Percentiles rank a stretch among this genome's conserved stretches.
phyloP scores from a whole-genome alignment of 1,140 invertebrate genomes.

The Laodelphax striatellus region DNA sequence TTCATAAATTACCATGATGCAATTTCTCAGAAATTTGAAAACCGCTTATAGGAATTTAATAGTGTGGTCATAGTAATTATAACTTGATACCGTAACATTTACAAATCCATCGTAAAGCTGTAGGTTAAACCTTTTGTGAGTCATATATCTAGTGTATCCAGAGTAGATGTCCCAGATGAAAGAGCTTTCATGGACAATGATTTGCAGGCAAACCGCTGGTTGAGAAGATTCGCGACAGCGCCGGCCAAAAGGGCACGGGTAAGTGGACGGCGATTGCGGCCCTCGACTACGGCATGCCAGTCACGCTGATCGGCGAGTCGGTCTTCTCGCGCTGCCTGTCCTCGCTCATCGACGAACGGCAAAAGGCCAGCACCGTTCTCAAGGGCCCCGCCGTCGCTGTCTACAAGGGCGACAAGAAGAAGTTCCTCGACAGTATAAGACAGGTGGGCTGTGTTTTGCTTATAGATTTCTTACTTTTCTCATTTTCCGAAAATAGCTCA shows the following conservation, averaged over 20 bases:
- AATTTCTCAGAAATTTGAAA: no score
- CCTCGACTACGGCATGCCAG: slow-evolving; percentile 91
- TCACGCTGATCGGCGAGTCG: slow-evolving; percentile 95
- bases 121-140: no score
- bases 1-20: no score
- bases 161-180: no score
- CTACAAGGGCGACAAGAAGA: slow-evolving; percentile 55
- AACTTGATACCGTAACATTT: no score
- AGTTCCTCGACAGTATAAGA: slow-evolving; percentile 66
- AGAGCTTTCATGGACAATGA: no score
- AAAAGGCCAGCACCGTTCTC: slow-evolving; percentile 66
- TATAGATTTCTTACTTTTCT: no score
- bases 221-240: slow-evolving; percentile 88
- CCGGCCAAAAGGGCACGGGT: slow-evolving; percentile 98
- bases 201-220: slow-evolving; percentile 52
- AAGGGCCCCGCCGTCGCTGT: slow-evolving; percentile 45
- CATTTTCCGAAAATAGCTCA: no score
- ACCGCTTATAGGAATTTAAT: no score
- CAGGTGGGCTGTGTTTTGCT: slow-evolving; percentile 33
- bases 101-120: no score
- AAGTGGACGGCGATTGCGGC: slow-evolving; percentile 98
- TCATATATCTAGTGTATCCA: no score
- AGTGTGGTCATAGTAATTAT: no score
- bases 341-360: slow-evolving; percentile 72
- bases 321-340: slow-evolving; percentile 95